Percentiles rank a stretch among this genome's conserved stretches.
These are phyloP conservation scores for Cantharis nigra DNA, from an alignment of 2,888 invertebrate genomes.

Conservation along the genomic window DNA sequence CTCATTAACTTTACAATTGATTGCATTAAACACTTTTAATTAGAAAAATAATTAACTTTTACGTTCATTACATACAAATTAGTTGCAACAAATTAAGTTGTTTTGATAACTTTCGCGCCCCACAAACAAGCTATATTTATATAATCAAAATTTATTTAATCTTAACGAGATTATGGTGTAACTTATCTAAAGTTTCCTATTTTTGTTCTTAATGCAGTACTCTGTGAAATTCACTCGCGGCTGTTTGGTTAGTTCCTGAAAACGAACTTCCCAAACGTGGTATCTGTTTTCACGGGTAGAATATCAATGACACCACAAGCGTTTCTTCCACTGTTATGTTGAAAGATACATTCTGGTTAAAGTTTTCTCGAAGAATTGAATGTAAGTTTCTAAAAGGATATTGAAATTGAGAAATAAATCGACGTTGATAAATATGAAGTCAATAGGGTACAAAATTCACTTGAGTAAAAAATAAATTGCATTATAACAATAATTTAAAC, in stretches of 20 bases:
- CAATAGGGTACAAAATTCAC: constrained; percentile 15
- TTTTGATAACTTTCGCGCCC: not conserved
- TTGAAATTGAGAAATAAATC: constrained; percentile 35
- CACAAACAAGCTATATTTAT: not conserved
- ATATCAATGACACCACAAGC: constrained; percentile 46
- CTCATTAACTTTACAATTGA: not conserved
- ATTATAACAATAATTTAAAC: not conserved
- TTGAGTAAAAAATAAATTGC: constrained; percentile 12
- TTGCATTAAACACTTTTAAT: not conserved
- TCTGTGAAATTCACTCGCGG: constrained; percentile 35
- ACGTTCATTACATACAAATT: not conserved
- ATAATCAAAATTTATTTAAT: not conserved
- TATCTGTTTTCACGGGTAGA: constrained; percentile 44
- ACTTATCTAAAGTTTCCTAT: constrained; percentile 22
- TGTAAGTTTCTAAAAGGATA: constrained; percentile 29
- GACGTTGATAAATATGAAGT: constrained; percentile 34
- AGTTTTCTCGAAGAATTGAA: constrained; percentile 17
- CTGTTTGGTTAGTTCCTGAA: constrained; percentile 37
- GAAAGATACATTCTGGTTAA: constrained; percentile 32
- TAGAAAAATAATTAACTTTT: not conserved
- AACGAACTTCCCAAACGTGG: constrained; percentile 43
- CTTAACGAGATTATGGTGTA: constrained; percentile 13
- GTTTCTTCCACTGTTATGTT: constrained; percentile 23
- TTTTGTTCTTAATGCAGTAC: constrained; percentile 36
- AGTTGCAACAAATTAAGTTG: not conserved